These are phyloP conservation scores for Mesocentrotus franciscanus DNA, from an alignment of 53 echinoderm and acorn worm species.

Conservation along the genomic window DNA sequence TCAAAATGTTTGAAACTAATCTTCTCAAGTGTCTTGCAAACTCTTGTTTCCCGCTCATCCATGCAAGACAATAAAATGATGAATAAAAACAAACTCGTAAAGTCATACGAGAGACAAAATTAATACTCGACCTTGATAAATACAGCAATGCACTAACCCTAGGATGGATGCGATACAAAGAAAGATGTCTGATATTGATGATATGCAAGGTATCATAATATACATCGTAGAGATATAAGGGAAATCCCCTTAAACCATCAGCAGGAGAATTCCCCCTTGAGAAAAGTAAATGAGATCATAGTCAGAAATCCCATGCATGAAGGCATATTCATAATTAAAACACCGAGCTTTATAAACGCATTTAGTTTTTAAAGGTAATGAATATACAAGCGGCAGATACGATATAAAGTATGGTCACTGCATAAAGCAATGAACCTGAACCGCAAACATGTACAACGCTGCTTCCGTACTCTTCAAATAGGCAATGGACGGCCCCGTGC, in stretches of 20 bases:
- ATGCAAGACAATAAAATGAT: background rate
- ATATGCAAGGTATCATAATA: background rate
- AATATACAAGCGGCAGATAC: conserved; percentile 5
- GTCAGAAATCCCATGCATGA: background rate
- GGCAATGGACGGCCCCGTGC: background rate
- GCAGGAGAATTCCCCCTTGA: background rate
- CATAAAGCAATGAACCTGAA: background rate
- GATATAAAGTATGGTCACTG: background rate
- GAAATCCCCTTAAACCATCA: background rate
- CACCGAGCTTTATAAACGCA: background rate
- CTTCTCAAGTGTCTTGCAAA: background rate
- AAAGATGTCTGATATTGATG: background rate
- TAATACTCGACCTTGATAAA: conserved; percentile 1
- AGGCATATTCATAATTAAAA: background rate
- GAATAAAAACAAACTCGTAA: background rate
- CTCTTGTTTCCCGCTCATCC: background rate
- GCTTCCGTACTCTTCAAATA: background rate
- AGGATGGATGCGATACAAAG: background rate
- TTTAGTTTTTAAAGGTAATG: background rate
- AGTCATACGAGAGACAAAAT: background rate
- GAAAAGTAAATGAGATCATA: background rate
- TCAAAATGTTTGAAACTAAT: background rate
- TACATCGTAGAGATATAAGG: background rate
- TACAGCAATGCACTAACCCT: background rate
- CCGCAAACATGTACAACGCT: background rate